A percentile compares a stretch with the other conserved stretches of the same genome.
These are phyloP conservation scores for Odontamblyopus rebecca DNA, from an alignment of 2,797 vertebrate species.

Conservation along the genomic window DNA sequence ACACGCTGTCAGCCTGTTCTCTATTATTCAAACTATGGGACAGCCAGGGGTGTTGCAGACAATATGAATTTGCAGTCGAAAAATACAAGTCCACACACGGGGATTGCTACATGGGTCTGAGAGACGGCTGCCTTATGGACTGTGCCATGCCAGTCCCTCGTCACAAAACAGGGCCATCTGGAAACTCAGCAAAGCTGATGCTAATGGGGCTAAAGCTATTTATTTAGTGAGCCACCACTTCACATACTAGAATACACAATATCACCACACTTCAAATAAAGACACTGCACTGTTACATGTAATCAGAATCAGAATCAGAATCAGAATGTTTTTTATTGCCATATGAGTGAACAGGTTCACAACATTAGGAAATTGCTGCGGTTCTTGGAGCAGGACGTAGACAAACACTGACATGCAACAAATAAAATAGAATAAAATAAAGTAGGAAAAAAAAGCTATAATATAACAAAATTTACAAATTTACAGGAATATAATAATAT, in stretches of 20 bases:
- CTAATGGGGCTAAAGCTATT: constrained; percentile 48
- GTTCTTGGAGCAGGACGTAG: too few relatives aligned
- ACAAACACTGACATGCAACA: too few relatives aligned
- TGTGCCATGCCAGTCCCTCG: constrained; percentile 63
- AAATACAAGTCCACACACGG: constrained; percentile 53
- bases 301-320: too few relatives aligned
- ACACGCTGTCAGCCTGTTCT: constrained; percentile 28
- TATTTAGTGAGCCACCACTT: constrained; percentile 30
- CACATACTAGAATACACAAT: neutral
- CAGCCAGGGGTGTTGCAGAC: constrained; percentile 50
- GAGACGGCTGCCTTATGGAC: constrained; percentile 74
- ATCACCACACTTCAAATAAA: neutral
- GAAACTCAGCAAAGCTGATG: constrained; percentile 47
- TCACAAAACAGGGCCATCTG: constrained; percentile 69
- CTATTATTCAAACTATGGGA: constrained; percentile 56
- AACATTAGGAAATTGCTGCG: too few relatives aligned
- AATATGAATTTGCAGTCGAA: constrained; percentile 54
- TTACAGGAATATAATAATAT: too few relatives aligned
- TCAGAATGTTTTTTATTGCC: too few relatives aligned
- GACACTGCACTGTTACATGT: neutral
- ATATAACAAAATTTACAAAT: too few relatives aligned
- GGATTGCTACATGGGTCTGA: constrained; percentile 69
- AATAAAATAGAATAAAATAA: too few relatives aligned
- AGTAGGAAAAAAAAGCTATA: too few relatives aligned
- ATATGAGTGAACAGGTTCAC: too few relatives aligned